Evolutionary conservation across 2,113 vertebrate genomes (phyloP).

Genomic region (Phylloscopus whistleri): DNA sequence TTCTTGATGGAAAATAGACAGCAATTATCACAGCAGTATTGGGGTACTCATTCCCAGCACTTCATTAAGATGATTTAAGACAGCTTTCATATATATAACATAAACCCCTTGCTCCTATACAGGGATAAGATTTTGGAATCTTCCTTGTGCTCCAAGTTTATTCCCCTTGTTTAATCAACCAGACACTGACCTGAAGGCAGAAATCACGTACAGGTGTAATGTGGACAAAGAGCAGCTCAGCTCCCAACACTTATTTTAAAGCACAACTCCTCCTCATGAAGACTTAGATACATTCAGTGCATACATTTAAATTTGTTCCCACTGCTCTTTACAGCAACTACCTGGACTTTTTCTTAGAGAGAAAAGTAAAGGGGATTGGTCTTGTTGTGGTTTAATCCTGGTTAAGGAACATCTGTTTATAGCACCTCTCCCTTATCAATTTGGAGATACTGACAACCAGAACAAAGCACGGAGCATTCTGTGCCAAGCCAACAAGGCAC

Average conservation of each 20-base stretch:
- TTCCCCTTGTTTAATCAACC: not conserved
- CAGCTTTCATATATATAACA: not conserved
- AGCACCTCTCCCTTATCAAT: not conserved
- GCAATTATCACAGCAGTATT: accelerated
- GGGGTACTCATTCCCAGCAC: not conserved
- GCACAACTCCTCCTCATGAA: not conserved
- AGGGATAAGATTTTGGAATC: no score
- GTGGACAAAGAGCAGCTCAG: not conserved
- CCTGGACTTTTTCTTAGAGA: not conserved
- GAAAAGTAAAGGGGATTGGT: not conserved
- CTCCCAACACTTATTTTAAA: not conserved
- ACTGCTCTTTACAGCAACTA: not conserved
- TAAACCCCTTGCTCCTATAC: not conserved
- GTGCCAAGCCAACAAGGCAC: not conserved
- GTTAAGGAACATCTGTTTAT: not conserved
- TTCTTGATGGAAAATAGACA: not conserved
- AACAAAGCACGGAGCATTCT: not conserved
- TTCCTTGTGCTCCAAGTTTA: not conserved
- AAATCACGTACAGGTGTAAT: accelerated
- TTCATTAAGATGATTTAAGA: not conserved
- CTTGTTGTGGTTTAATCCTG: not conserved
- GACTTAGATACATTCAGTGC: accelerated
- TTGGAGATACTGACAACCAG: not conserved
- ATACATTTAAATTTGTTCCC: not conserved
- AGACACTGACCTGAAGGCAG: not conserved